phyloP scores from a whole-genome alignment of 2,797 vertebrate genomes.

The Falco cherrug region DNA sequence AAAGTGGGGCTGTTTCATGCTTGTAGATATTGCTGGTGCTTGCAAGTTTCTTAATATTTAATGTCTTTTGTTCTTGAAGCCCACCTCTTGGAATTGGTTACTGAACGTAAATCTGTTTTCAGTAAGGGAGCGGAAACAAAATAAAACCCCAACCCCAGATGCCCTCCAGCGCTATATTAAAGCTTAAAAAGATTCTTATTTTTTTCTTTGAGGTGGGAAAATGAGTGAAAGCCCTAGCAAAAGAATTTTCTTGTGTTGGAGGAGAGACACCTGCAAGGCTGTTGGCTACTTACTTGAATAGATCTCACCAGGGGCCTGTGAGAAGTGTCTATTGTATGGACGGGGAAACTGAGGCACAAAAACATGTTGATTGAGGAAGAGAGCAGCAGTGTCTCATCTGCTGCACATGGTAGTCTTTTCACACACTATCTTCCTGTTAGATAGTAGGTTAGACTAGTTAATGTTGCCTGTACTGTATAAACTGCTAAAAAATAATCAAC shows the following conservation, averaged over 20 bases:
- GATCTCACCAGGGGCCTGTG: background rate
- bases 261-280: background rate
- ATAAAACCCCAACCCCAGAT: background rate
- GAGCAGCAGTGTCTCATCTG: background rate
- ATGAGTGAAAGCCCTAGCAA: background rate
- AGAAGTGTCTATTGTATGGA: background rate
- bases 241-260: background rate
- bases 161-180: slow-evolving; percentile 4
- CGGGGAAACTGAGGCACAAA: slow-evolving; percentile 7
- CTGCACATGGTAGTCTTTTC: background rate
- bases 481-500: background rate
- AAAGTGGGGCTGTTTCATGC: background rate
- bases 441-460: background rate
- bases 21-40: background rate
- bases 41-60: slow-evolving; percentile 3
- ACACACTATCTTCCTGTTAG: accelerated
- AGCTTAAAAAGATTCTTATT: background rate
- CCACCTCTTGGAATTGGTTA: background rate
- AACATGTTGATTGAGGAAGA: background rate
- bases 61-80: background rate
- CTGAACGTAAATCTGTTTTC: background rate
- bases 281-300: background rate
- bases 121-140: background rate
- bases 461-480: background rate
- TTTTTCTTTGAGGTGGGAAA: background rate